Evolutionary conservation across 2,113 vertebrate genomes (phyloP), one percentile per base, ranked within the genome.

Genomic region (Calypte anna): DNA sequence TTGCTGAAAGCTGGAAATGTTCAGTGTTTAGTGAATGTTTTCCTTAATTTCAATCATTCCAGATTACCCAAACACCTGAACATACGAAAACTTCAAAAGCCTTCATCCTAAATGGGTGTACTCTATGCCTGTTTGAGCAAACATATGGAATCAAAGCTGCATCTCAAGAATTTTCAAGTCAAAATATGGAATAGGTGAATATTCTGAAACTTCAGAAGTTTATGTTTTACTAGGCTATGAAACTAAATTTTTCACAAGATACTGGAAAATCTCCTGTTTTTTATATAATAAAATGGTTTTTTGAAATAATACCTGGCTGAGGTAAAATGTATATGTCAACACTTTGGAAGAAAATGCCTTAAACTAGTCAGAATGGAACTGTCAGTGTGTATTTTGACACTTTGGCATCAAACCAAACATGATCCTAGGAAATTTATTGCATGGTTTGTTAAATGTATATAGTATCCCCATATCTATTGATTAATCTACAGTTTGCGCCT

Each of bases 191-290:
- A 46, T 15, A 51, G 12, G 9, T 55, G 28, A 19, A 21, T 31
- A 18, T 83, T 91, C 20, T 58, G 27, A 81, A 83, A 62, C 9
- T 31, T 14, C 11, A 24, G 43, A 83, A 86, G 40, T 10, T 88
- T 93, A 20, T 3, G 7, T 78, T 54, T 67, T 27, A 24, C 40
- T 57, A 16, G 4, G 6, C 3, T 46, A 36, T 30, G 67, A 68
- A 91, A 55, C 6, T 6, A 2, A 11, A 21, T 50, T 85, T 76
- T 73, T 44, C 20, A 43, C 25, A 36, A 19, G 4, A 64, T 58
- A 64, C 1, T 79, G 43, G 18, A 55, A 57, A 77, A 38, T 0
- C 0, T 2, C 3, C 6, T 2, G 2, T 21, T 94, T 83, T 38
- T 81, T 75, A 28, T 67, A 33, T 6, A 68, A 21, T 7, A 17